Evolutionary conservation across 1,140 invertebrate genomes (phyloP), one percentile per base, ranked within the genome.

Genomic region (Antheraea mylitta): DNA sequence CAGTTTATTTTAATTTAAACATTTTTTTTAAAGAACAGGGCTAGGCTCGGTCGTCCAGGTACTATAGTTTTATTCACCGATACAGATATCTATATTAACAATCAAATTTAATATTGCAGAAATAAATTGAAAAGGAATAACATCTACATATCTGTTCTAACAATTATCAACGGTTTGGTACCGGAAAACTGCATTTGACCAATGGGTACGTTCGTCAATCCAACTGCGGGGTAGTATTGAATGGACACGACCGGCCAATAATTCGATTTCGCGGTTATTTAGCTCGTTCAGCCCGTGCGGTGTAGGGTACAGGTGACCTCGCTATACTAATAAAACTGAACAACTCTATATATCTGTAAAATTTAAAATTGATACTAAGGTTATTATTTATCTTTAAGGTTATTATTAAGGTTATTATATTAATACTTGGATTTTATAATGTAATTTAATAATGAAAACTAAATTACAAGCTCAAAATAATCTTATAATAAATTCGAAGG

Each of bases 221-320:
- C 69, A 71, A 78, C 78, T 85, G 77, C 77, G 78, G 81, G 76
- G 75, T 82, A 72, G 72, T 79, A 85, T 81, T 83, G 81, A 87
- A 87, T 86, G 76, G 78, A 68, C 71, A 79, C 73, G 78, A 76
- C 74, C 78, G 74, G 79, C 73, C 81, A 85, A 83, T 88, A 86
- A 89, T 88, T 87, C 81, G 86, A 89, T 88, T 89, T 88, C 77
- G 86, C 80, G 86, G 87, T 85, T 86, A 87, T 89, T 88, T 81
- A 86, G 80, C 78, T 83, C 78, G 78, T 80, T 78, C 77, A 79
- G 79, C 69, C 76, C 71, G 74, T 69, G 19, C 60, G 16, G 60
- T 13, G 67, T 68, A 76, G 76, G 78, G 66, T 81, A 77, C 87
- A 89, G 87, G 87, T 87, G 85, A 80, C 71, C 68, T 58, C 60